Base-by-base conservation (phyloP, 2,888 invertebrate genomes). In the Metalampra italica region DNA sequence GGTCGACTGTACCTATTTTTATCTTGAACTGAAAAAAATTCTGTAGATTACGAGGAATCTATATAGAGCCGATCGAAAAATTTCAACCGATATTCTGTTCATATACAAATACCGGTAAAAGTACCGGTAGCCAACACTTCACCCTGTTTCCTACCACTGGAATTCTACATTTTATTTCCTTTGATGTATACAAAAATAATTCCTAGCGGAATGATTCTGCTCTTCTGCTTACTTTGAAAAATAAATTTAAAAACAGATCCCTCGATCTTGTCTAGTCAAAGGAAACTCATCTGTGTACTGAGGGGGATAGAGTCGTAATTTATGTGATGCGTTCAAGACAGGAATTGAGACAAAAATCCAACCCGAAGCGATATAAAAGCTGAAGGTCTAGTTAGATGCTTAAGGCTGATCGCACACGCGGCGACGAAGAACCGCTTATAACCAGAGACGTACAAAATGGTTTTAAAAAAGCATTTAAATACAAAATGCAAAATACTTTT, bases 301-400 rank as follows among this genome's bases (percentile, higher is more conserved):
- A 29, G 12, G n/a, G 45, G 1, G 3, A n/a, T 39, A 45, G 32
- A 12, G 29, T 11, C 30, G 29, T 11, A 11, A 45, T 39, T 39
- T 4, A 30, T 12, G 39, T 30, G 13, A 14, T 39, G 29, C 14
- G 30, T 11, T 14, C 30, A 13, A n/a, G 13, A 12, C 11, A 29
- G 45, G 45, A 45, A 30, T 45, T 45, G 45, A 38, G 45, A 39
- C 45, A 45, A 45, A 45, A 45, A 45, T 45, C 45, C 45, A 30
- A 45, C 13, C 30, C 39, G 22, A 42, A 34, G 45, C 45, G 45
- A 45, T 45, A 45, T 45, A 45, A 39, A 45, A 45, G 45, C 45
- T 45, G 45, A 45, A 45, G 38, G 45, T 45, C 39, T 45, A 45
- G 36, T 45, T 45, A 29, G 30, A 45, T 38, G 22, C 30, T 5